Base-by-base conservation (phyloP, 2,888 invertebrate species). In the Troilus luridus region DNA sequence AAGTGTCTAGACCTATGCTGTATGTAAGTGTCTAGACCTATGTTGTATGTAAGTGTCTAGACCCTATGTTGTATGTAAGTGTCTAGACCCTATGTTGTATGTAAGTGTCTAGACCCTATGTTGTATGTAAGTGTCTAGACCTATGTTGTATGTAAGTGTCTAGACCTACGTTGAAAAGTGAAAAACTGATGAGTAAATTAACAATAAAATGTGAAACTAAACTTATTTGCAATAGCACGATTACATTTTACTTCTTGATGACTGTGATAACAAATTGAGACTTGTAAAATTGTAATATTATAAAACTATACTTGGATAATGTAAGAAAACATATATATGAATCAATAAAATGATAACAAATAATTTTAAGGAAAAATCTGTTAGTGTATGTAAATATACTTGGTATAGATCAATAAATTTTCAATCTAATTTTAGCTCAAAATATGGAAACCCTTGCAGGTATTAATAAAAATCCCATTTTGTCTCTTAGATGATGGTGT, bases 401-500 rank as follows among this genome's bases (percentile, higher is more conserved):
- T 85, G 56, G n/a, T 85, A 3, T 56, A 56, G 85, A 85, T 56
- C n/a, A 85, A 56, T 85, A 85, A 21, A 56, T 6, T 58, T 85
- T 11, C 6, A 85, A 85, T 1, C 56, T 56, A 58, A 56, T 56
- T 41, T 77, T 85, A 85, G 85, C 85, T 85, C 85, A 85, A 85
- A 56, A 85, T n/a, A 9, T 12, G 85, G 58, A n/a, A 77, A 77
- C n/a, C 41, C 64, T 64, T 1, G 17, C 5, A 19, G 41, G 54
- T 56, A 56, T 54, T 58, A 19, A 17, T n/a, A 11, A 85, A 12
- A 85, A 11, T 56, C n/a, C 21, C 54, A 56, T n/a, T 58, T 56
- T 56, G 85, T 85, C 85, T 85, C n/a, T 58, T 85, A 58, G 85
- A 56, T 85, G 85, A 9, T 85, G 56, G 85, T 85, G n/a, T 85